Evolutionary conservation across 2,888 invertebrate species (phyloP), one percentile per base, ranked within the genome.

Genomic region (Synergus laeviventris): DNA sequence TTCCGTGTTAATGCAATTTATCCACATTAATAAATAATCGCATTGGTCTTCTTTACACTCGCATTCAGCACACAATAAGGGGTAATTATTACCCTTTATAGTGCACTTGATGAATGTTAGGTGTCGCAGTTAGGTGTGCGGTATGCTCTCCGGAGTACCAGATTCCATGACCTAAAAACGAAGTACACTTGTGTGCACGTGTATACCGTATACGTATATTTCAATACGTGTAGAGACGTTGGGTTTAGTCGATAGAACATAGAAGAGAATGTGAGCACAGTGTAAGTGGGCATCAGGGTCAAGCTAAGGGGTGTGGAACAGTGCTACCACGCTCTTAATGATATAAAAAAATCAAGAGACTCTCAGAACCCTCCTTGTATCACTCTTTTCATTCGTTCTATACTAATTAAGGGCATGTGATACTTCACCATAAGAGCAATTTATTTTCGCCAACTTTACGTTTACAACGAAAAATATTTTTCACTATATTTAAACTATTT

Each of bases 111-210:
- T 24, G 8, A 45, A 42, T 45, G 49, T 70, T 56, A 49, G 49
- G 49, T 49, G 49, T n/a, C n/a, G 49, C n/a, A 12, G n/a, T 21
- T 56, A 12, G 21, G 21, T 56, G 56, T 56, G 56, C 21, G 56
- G 21, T 56, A 56, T 49, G 16, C 64, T 66, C 64, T 66, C 64
- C 42, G 64, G 64, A 66, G 42, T 45, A 70, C 66, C 31, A 70
- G 66, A 70, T 70, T 70, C 66, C 66, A 70, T 70, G 66, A 70
- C 66, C 66, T 49, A 70, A 70, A 70, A 70, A 70, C 45, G n/a
- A 24, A 66, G 66, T 21, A 45, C 16, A 66, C 66, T 66, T 45
- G 66, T 66, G 66, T 24, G 24, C 24, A 18, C n/a, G 14, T 16
- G 16, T 16, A 39, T 12, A 5, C 5, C 7, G 36, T 9, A 38